Evolutionary conservation across 2,797 vertebrate genomes (phyloP).

Genomic region (Sebastes hubbsi): DNA sequence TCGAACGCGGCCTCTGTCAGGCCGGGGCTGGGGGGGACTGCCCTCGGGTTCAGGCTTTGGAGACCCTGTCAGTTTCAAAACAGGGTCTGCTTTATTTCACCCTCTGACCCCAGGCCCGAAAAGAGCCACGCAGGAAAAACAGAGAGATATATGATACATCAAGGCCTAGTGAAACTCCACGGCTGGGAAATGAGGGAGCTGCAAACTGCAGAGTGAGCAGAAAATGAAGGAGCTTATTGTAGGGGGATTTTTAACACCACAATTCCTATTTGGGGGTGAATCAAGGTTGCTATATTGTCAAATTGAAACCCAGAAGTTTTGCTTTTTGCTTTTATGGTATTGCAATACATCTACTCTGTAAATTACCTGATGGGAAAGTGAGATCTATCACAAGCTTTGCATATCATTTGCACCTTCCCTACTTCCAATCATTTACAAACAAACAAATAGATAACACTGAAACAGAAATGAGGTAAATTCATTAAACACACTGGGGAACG

Average conservation of each 20-base stretch:
- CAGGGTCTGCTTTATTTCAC: slow-evolving; percentile 86
- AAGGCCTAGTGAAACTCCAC: slow-evolving; percentile 74
- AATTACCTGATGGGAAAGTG: slow-evolving; percentile 22
- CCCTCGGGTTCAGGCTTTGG: slow-evolving; percentile 81
- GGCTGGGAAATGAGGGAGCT: slow-evolving; percentile 73
- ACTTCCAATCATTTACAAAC: slow-evolving; percentile 40
- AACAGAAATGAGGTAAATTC: slow-evolving; percentile 32
- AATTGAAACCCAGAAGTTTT: slow-evolving; percentile 34
- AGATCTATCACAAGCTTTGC: slow-evolving; percentile 41
- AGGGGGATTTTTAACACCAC: slow-evolving; percentile 51
- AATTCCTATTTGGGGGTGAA: slow-evolving; percentile 45
- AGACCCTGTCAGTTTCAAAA: slow-evolving; percentile 85
- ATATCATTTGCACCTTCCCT: slow-evolving; percentile 51
- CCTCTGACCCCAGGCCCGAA: slow-evolving; percentile 81
- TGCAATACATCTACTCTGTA: background rate
- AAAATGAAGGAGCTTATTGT: slow-evolving; percentile 80
- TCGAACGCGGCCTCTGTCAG: slow-evolving; percentile 78
- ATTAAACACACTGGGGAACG: slow-evolving; percentile 31
- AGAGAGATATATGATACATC: slow-evolving; percentile 85
- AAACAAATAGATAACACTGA: slow-evolving; percentile 36
- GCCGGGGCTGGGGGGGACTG: slow-evolving; percentile 68
- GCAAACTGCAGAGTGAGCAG: slow-evolving; percentile 79
- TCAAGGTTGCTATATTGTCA: slow-evolving; percentile 49
- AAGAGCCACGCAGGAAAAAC: slow-evolving; percentile 84
- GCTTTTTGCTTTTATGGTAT: slow-evolving; percentile 16